phyloP scores from a whole-genome alignment of 2,797 vertebrate genomes.

The Premnoplex brunnescens region DNA sequence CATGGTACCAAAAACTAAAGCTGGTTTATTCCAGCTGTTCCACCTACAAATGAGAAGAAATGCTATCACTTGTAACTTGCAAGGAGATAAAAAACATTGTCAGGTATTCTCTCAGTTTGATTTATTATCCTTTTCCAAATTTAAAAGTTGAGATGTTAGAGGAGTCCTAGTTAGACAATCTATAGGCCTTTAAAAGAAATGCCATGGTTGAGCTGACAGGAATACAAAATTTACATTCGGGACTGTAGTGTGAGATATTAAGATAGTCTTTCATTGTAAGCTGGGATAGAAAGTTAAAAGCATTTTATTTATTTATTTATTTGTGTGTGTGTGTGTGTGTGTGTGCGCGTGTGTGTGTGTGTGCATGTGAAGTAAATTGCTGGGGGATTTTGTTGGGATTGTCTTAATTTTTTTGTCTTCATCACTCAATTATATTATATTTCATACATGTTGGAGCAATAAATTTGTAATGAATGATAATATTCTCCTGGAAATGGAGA shows the following conservation, averaged over 20 bases:
- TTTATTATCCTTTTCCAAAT: slow-evolving; percentile 25
- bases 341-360: not conserved
- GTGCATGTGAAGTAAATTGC: not conserved
- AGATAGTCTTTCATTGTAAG: not conserved
- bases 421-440: not conserved
- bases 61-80: not conserved
- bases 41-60: not conserved
- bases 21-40: not conserved
- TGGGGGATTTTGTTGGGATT: not conserved
- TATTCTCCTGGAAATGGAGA: not conserved
- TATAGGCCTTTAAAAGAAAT: not conserved
- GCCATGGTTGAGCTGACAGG: fast-evolving
- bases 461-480: not conserved
- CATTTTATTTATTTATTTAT: not conserved
- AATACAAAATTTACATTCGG: not conserved
- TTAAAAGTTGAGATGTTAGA: not conserved
- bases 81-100: not conserved
- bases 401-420: not conserved
- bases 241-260: not conserved
- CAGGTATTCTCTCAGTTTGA: not conserved
- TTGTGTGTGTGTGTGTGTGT: not conserved
- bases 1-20: not conserved
- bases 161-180: not conserved
- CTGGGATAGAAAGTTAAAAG: not conserved
- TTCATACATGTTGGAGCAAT: not conserved